Evolutionary conservation across 2,113 vertebrate species (phyloP), one percentile per base, ranked within the genome.

Genomic region (Poecile atricapillus): DNA sequence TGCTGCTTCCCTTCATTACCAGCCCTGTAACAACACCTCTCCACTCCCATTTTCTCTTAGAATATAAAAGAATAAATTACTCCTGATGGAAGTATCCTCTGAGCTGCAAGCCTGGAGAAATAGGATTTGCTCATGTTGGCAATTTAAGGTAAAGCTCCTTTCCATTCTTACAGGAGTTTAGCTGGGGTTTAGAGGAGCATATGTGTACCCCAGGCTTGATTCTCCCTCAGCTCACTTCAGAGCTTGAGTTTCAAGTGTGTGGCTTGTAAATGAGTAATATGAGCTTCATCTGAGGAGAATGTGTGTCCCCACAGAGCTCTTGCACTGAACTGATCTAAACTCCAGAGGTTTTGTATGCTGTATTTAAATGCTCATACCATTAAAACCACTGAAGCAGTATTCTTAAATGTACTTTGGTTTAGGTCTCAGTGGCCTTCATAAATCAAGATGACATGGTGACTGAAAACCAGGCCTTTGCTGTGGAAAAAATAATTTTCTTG

Each of bases 81-180:
- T 91, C 71, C 60, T 89, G 53, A 28, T 84, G 44, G 83, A 55
- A 53, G 41, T 16, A 10, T 41, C 25, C 41, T 50, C 83, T 75
- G 73, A 91, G 89, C 86, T 2, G 1, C 52, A 64, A 55, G 24
- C 10, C 15, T 46, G 76, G 9, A 73, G 49, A 79, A 87, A 64
- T 9, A 81, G 80, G 62, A 60, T 95, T 95, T 95, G 56, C 13
- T 70, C 28, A 2, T 37, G 33, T 7, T 68, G 58, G 69, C 73
- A 75, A 30, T 87, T 82, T 47, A 67, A 89, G 65, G 77, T 76
- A 69, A 87, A 94, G 73, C 58, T 79, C n/a, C 74, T 94, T 93
- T 56, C 33, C 2, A 1, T 43, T 81, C 79, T 70, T 68, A 14
- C 0, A 78, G 50, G 56, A 49, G 52, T 83, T 74, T 14, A 75